Evolutionary conservation across 2,797 vertebrate species (phyloP).

Genomic region (Novumbra hubbsi): DNA sequence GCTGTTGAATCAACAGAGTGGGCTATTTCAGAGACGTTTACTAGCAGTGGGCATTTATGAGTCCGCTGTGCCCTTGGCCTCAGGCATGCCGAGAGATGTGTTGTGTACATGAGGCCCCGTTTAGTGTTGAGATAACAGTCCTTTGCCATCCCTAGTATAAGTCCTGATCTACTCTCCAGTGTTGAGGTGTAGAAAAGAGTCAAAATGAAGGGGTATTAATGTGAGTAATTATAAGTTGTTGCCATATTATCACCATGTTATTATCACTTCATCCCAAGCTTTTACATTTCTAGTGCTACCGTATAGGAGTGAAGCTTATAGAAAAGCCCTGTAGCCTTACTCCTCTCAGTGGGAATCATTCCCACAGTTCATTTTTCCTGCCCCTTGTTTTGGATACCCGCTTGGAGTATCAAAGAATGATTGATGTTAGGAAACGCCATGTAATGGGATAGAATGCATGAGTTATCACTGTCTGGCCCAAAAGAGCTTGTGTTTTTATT

Average conservation of each 20-base stretch:
- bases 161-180: conserved; percentile 23
- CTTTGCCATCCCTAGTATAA: conserved; percentile 19
- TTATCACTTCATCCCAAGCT: neutral
- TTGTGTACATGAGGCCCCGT: conserved; percentile 46
- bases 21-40: conserved; percentile 67
- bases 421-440: conserved; percentile 39
- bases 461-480: conserved; percentile 41
- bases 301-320: neutral
- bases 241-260: neutral
- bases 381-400: conserved; percentile 19
- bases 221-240: neutral
- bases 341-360: conserved; percentile 9
- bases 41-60: conserved; percentile 55
- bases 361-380: conserved; percentile 4
- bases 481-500: conserved; percentile 47
- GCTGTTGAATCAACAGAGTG: conserved; percentile 59
- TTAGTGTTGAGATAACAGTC: conserved; percentile 52
- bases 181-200: conserved; percentile 10
- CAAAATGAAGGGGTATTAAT: neutral
- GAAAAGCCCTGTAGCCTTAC: conserved; percentile 3
- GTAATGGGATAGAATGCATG: conserved; percentile 36
- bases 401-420: conserved; percentile 39
- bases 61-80: conserved; percentile 44
- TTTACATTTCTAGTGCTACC: neutral
- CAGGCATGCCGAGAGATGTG: conserved; percentile 41